Base-by-base conservation (phyloP, 37 sponge, comb jelly and placozoan species). In the Eunapius fragilis region DNA sequence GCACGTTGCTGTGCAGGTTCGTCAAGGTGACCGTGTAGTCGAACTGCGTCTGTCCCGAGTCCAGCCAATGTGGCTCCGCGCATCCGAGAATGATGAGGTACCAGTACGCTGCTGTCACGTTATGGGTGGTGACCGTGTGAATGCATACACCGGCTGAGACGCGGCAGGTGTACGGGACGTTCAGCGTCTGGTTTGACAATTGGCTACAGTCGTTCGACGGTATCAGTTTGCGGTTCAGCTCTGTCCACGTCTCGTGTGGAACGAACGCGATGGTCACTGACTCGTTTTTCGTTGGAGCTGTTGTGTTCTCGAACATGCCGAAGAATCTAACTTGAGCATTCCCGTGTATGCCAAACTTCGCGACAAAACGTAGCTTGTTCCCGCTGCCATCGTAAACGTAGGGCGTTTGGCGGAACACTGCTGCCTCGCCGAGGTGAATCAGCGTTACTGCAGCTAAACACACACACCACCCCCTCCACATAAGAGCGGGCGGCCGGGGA, bases 21-120 rank as follows among this genome's bases (percentile, higher is more conserved):
- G 27, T 25, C 58, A 71, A 25, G n/a, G 87, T 90, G n/a, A 45
- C 37, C 9, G 58, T 24, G 76, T 84, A 90, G n/a, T 90, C 94
- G 36, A 93, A 58, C 32, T 49, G 74, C 11, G 85, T 48, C 19
- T 0, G 0, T 2, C 3, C 68, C 90, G 90, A 89, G 47, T 76
- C 30, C 37, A 87, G 86, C 7, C 14, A 30, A 2, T 38, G 14
- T 36, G 33, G 14, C 33, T 13, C 9, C 67, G 36, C 74, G 26
- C 92, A 92, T 22, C 69, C 70, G 2, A 88, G 22, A 22, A 84
- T 12, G 22, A 85, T 28, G 0, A 79, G 30, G 77, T 81, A 92
- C 67, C 85, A 92, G 45, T 50, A 92, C 45, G 85, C 80, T n/a
- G n/a, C n/a, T 3, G 92, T 88, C 0, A 27, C 22, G 14, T 71